Conservation (phyloP, 2,888 invertebrate genomes). For the Theretra japonica region DNA sequence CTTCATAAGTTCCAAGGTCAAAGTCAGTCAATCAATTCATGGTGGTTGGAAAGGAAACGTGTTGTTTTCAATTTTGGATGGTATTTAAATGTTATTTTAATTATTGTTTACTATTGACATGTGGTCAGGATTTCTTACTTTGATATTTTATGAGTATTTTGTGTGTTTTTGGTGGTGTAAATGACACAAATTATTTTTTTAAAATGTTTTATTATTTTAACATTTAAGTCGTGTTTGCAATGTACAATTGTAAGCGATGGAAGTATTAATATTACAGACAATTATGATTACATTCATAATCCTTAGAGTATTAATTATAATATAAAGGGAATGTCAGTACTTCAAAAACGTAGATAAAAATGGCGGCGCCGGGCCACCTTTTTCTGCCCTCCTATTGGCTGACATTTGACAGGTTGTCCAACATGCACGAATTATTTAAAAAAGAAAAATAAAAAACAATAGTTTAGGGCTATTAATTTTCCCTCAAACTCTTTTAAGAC, state of each 20-base stretch:
- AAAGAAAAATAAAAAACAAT: too few species aligned
- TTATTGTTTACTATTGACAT: background rate
- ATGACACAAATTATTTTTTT: constrained; percentile 46
- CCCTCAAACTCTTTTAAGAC: too few species aligned
- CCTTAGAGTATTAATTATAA: too few species aligned
- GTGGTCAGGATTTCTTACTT: background rate
- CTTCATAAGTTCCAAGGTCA: constrained; percentile 4
- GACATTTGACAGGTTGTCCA: too few species aligned
- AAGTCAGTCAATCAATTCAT: constrained; percentile 17
- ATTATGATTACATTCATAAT: constrained; percentile 60
- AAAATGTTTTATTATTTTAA: constrained; percentile 70
- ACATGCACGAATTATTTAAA: too few species aligned
- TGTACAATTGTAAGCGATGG: constrained; percentile 77
- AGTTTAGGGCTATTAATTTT: too few species aligned
- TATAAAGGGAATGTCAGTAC: too few species aligned
- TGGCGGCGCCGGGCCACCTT: too few species aligned
- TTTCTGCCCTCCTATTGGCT: too few species aligned
- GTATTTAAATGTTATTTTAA: background rate
- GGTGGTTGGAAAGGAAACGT: background rate
- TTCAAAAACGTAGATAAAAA: too few species aligned
- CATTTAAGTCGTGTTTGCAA: constrained; percentile 79
- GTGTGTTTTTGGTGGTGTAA: constrained; percentile 24
- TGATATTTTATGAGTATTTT: background rate
- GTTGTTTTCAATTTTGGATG: background rate
- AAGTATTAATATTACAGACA: constrained; percentile 70